phyloP scores from a whole-genome alignment of 2,888 invertebrate genomes.

The Glyphotaelius pellucidus region DNA sequence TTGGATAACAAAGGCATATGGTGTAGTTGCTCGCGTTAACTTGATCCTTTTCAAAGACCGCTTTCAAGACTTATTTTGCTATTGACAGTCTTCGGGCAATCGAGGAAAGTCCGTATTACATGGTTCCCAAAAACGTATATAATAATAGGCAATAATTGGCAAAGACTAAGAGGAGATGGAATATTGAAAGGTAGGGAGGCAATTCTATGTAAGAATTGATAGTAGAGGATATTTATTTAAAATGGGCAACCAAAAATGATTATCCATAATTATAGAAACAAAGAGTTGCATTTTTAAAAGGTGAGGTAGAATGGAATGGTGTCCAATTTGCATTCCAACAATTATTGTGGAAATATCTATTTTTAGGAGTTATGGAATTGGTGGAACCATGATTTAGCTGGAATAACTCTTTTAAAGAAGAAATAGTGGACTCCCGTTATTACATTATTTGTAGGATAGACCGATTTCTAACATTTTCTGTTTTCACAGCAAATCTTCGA shows the following conservation, averaged over 20 bases:
- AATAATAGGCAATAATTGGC: too few relatives aligned
- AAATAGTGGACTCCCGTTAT: neutral
- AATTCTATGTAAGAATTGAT: neutral
- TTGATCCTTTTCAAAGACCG: too few relatives aligned
- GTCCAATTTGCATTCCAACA: neutral
- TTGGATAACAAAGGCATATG: too few relatives aligned
- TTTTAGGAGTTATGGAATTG: neutral
- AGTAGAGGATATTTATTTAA: neutral
- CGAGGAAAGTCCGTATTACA: too few relatives aligned
- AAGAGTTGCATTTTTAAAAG: too few relatives aligned
- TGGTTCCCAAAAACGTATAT: too few relatives aligned
- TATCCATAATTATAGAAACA: too few relatives aligned
- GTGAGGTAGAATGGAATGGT: too few relatives aligned
- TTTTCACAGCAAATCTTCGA: neutral
- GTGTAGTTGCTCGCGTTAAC: too few relatives aligned
- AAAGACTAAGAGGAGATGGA: neutral
- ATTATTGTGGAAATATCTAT: neutral
- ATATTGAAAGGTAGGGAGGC: neutral
- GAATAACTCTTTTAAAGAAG: neutral
- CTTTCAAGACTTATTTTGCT: too few relatives aligned
- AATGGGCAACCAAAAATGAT: neutral
- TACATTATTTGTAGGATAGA: neutral
- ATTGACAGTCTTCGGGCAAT: too few relatives aligned
- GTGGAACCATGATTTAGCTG: neutral
- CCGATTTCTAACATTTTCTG: neutral